Evolutionary conservation across 2,888 invertebrate genomes (phyloP).

Genomic region (Macrosoma leucophasiata): DNA sequence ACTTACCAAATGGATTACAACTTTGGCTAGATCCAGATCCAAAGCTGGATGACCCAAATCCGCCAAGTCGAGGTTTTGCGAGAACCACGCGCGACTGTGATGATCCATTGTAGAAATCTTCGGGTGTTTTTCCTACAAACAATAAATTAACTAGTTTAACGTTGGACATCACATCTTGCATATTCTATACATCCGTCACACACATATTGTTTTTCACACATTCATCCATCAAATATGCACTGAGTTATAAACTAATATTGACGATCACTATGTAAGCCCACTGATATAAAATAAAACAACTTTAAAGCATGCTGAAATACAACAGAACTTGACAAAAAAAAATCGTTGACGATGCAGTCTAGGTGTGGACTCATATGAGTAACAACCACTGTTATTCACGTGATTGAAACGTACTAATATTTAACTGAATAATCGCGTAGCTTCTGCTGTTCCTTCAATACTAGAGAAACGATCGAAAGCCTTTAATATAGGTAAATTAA

Average conservation of each 20-base stretch:
- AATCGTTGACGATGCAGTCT: constrained; percentile 49
- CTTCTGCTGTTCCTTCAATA: neutral
- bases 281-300: constrained; percentile 2
- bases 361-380: too few species aligned
- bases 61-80: constrained; percentile 64
- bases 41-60: constrained; percentile 55
- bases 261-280: too few species aligned
- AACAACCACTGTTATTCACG: too few species aligned
- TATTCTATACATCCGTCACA: too few species aligned
- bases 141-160: constrained; percentile 8
- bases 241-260: too few species aligned
- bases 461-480: neutral
- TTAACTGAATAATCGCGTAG: neutral
- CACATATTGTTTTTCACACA: too few species aligned
- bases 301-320: constrained; percentile 1
- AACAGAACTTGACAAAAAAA: constrained; percentile 37
- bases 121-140: constrained; percentile 51
- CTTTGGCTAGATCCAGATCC: constrained; percentile 55
- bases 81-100: constrained; percentile 57
- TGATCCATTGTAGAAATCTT: constrained; percentile 59
- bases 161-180: too few species aligned
- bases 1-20: constrained; percentile 57
- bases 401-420: too few species aligned
- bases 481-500: constrained; percentile 1
- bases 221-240: too few species aligned